phyloP scores from a whole-genome alignment of 2,113 vertebrate species.

The Vanacampus margaritifer region DNA sequence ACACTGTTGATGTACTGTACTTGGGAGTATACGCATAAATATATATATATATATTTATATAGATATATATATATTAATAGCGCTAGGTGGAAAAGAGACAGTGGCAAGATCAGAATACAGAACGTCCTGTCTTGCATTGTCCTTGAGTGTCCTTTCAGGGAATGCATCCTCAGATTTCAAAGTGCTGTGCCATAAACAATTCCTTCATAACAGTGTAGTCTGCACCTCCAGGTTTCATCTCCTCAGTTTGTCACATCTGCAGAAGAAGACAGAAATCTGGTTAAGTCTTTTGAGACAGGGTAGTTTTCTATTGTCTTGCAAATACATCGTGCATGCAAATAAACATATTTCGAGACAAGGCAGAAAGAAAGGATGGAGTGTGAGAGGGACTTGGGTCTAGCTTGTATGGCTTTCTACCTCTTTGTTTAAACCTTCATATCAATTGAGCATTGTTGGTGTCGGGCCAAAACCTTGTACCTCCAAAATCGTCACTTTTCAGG shows the following conservation, averaged over 20 bases:
- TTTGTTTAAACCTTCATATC: not conserved
- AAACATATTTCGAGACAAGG: not conserved
- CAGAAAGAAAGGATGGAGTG: not conserved
- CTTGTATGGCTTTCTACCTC: not conserved
- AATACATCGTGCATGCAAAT: conserved; percentile 2
- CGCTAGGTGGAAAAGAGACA: conserved; percentile 39
- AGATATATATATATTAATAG: conserved; percentile 60
- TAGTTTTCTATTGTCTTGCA: not conserved
- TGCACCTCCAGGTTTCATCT: conserved; percentile 80
- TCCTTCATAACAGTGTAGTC: conserved; percentile 82
- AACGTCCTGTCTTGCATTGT: conserved; percentile 34
- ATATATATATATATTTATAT: conserved; percentile 18
- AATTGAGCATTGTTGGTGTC: not conserved
- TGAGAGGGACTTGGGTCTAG: not conserved
- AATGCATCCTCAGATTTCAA: conserved; percentile 88
- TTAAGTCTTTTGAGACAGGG: conserved; percentile 13
- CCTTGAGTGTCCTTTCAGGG: conserved; percentile 72
- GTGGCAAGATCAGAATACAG: conserved; percentile 27
- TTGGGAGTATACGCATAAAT: conserved; percentile 15
- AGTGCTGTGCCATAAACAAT: conserved; percentile 87
- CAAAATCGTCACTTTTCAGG: no score
- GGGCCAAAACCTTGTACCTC: no score
- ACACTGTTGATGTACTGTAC: conserved; percentile 52
- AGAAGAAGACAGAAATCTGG: conserved; percentile 22
- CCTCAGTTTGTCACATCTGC: conserved; percentile 91